Base-by-base conservation (phyloP, 1,140 invertebrate species). In the Brachionus rubens region DNA sequence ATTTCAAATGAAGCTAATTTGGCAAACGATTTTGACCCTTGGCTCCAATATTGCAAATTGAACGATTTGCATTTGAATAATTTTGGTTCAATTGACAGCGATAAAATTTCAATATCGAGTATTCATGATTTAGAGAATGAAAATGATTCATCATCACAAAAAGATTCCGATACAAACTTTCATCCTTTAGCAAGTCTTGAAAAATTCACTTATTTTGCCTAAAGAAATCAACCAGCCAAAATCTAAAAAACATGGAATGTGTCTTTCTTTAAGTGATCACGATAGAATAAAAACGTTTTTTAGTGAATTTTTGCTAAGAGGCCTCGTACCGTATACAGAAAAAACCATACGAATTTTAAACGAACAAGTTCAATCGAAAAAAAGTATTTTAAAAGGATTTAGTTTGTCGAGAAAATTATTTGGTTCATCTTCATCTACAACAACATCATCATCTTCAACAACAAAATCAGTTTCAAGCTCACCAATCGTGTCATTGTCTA, bases 321-420 rank as follows among this genome's bases (percentile, higher is more conserved):
- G 91, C 26, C 84, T 98, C 30, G 86, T 97, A 72, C 94, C 94
- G 30, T 92, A 93, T 84, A 89, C 93, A 48, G 94, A 98, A 82
- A 89, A 90, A 80, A 90, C 92, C 83, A 91, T 97, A 79, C 88
- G 87, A 78, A 86, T n/a, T n/a, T n/a, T n/a, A n/a, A n/a, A n/a
- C n/a, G n/a, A n/a, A n/a, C n/a, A n/a, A n/a, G n/a, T n/a, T 89
- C 84, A 83, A 84, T 46, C 59, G 14, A 52, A 59, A 78, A 33
- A 52, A 75, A 75, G 19, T 56, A 52, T 67, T 33, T 41, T 77
- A 0, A 88, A 92, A 80, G 94, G 93, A 1, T 88, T 97, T 52
- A 94, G 91, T 85, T 94, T 92, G 7, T 95, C 94, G 6, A 95
- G 94, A 86, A 87, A 94, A 79, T 94, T 92, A 91, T 96, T 97